Percentiles rank a stretch among this genome's conserved stretches.
These are phyloP conservation scores for Leptosomus discolor DNA, from an alignment of 2,113 vertebrate species.

Conservation along the genomic window DNA sequence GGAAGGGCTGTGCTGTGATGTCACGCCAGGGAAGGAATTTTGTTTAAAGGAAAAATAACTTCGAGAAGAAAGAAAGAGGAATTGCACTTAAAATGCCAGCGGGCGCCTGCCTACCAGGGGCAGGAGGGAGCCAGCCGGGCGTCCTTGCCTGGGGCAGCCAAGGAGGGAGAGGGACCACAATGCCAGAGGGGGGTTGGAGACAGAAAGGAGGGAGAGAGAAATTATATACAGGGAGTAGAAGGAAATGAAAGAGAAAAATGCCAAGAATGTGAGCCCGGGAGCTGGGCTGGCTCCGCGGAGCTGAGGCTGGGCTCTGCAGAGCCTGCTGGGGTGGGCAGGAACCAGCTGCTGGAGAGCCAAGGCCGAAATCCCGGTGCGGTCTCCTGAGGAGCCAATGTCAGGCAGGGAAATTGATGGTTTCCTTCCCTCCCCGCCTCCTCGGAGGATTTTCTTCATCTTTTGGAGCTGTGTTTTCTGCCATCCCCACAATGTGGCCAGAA, in stretches of 20 bases:
- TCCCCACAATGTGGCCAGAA: not conserved
- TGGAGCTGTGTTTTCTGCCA: not conserved
- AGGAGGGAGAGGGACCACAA: not conserved
- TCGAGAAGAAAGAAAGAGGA: constrained; percentile 33
- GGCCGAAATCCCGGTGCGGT: not conserved
- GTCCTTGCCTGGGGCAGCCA: not conserved
- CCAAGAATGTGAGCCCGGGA: constrained; percentile 41
- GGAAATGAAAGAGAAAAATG: constrained; percentile 55
- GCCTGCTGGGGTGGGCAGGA: not conserved
- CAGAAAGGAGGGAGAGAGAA: constrained; percentile 17
- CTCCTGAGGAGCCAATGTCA: not conserved
- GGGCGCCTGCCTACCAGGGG: not conserved
- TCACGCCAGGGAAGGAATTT: constrained; percentile 33
- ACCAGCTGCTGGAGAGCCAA: not conserved
- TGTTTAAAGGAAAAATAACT: constrained; percentile 35
- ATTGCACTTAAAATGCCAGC: constrained; percentile 19
- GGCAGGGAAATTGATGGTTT: not conserved
- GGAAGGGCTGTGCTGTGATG: constrained; percentile 34
- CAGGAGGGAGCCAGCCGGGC: not conserved
- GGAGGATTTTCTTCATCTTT: not conserved
- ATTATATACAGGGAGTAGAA: constrained; percentile 42
- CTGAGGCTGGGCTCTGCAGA: not conserved
- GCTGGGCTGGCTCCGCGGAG: not conserved
- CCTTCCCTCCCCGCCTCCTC: not conserved
- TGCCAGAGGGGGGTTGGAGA: not conserved